Evolutionary conservation across 1,140 invertebrate species (phyloP).

Genomic region (Pseudomyrmex gracilis): DNA sequence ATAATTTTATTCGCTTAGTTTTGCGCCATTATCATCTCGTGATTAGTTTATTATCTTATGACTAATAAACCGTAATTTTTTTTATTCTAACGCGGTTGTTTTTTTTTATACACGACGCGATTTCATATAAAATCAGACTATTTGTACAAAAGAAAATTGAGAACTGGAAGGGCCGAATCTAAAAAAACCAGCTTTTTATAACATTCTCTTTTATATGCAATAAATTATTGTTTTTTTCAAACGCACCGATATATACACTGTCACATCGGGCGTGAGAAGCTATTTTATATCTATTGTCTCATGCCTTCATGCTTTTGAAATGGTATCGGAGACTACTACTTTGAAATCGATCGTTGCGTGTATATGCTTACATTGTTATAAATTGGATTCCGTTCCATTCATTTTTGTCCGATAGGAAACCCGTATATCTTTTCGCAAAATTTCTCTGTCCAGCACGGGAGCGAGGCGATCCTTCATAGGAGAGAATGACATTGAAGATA

Average conservation of each 20-base stretch:
- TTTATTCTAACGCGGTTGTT: no score
- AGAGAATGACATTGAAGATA: constrained; percentile 67
- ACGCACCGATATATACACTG: constrained; percentile 35
- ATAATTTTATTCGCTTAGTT: background rate
- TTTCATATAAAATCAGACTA: background rate
- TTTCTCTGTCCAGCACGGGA: constrained; percentile 57
- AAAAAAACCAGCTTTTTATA: constrained; percentile 36
- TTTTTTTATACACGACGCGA: background rate
- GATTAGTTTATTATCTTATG: no score
- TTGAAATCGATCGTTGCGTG: constrained; percentile 50
- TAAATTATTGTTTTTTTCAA: constrained; percentile 54
- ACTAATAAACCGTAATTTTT: no score
- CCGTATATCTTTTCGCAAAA: constrained; percentile 70
- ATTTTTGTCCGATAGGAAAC: constrained; percentile 49
- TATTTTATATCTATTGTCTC: constrained; percentile 40
- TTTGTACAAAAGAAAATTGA: constrained; percentile 18
- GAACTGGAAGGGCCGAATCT: constrained; percentile 22
- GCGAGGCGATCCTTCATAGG: constrained; percentile 67
- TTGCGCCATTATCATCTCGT: background rate
- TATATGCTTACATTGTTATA: constrained; percentile 61
- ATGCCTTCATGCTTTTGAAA: constrained; percentile 56
- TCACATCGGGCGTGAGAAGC: constrained; percentile 18
- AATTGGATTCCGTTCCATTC: constrained; percentile 59
- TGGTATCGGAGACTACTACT: constrained; percentile 42
- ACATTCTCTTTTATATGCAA: constrained; percentile 29